Conservation (phyloP, 2,888 invertebrate species). For the Melangyna quadrimaculata region DNA sequence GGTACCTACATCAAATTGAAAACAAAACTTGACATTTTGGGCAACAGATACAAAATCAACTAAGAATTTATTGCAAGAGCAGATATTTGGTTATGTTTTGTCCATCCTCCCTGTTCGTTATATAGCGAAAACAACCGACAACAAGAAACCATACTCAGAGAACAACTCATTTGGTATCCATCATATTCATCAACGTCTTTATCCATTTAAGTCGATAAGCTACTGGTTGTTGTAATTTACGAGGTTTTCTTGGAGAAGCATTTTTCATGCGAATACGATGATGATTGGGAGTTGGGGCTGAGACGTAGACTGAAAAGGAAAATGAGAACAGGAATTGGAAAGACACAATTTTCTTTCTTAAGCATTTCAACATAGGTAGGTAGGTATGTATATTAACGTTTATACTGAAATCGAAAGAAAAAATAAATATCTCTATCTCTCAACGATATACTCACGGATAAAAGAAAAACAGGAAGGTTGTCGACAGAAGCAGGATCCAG, state of each 20-base stretch:
- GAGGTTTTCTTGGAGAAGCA: conserved; percentile 5
- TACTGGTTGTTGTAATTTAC: background rate
- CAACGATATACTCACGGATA: conserved; percentile 92
- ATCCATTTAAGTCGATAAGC: conserved; percentile 4
- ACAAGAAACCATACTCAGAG: background rate
- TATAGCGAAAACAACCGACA: background rate
- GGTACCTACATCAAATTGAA: too few species aligned
- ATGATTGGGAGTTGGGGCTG: background rate
- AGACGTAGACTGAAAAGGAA: background rate
- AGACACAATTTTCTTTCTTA: conserved; percentile 4
- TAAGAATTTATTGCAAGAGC: background rate
- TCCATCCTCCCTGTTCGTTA: background rate
- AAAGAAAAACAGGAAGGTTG: conserved; percentile 97
- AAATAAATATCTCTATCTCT: conserved; percentile 37
- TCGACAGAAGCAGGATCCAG: conserved; percentile 96
- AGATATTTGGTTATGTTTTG: background rate
- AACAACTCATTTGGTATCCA: background rate
- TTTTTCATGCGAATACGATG: background rate
- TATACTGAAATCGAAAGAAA: background rate
- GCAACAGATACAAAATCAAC: background rate
- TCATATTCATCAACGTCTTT: background rate
- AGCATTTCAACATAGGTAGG: conserved; percentile 4
- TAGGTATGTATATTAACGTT: too few species aligned
- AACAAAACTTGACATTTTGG: background rate
- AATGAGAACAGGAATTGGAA: conserved; percentile 11